Conservation (phyloP, 2,797 vertebrate genomes). For the Cyprinodon diabolis region DNA sequence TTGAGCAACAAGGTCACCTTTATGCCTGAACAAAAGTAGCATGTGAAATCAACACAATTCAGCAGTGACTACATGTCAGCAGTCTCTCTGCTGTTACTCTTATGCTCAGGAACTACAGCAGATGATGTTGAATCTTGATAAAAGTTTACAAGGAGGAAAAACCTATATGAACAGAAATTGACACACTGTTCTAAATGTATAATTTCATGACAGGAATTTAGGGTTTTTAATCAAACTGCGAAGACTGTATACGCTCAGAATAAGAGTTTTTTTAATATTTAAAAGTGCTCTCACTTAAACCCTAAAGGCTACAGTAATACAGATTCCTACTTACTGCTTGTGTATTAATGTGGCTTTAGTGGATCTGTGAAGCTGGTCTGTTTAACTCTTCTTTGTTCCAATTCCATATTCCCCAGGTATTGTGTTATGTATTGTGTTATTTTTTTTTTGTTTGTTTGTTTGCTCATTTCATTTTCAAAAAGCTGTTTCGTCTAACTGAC, state of each 20-base stretch:
- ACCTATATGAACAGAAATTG: neutral
- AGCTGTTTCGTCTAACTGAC: neutral
- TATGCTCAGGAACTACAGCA: neutral
- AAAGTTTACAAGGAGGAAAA: constrained; percentile 24
- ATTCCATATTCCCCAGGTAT: neutral
- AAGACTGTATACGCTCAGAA: neutral
- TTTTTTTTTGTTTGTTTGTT: neutral
- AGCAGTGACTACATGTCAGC: constrained; percentile 28
- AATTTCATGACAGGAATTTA: neutral
- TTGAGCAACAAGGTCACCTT: constrained; percentile 79
- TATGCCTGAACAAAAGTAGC: constrained; percentile 55
- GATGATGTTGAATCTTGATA: constrained; percentile 41
- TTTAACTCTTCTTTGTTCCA: neutral
- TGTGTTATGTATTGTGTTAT: neutral
- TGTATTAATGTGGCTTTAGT: neutral
- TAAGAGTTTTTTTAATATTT: neutral
- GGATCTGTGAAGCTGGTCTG: neutral
- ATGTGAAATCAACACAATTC: constrained; percentile 45
- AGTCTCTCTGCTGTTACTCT: constrained; percentile 18
- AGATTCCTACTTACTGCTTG: neutral
- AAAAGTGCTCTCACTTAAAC: neutral
- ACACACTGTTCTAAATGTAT: neutral
- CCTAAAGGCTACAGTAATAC: neutral
- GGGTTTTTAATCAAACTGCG: constrained; percentile 9
- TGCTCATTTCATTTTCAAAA: neutral